These are phyloP conservation scores for Euschistus heros DNA, from an alignment of 1,140 invertebrate genomes.

Conservation along the genomic window DNA sequence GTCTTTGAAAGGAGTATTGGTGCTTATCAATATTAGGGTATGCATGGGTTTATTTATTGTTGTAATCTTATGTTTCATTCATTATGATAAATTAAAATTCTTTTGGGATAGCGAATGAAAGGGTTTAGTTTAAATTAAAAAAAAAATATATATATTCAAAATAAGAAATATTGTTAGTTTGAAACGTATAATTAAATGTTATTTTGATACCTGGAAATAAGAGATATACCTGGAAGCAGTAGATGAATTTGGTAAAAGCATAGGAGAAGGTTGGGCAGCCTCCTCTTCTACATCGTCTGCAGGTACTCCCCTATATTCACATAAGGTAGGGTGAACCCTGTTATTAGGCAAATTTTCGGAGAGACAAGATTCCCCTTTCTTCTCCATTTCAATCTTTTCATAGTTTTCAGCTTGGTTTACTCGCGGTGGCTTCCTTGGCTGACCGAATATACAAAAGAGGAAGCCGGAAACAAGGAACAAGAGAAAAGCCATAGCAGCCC, in stretches of 20 bases:
- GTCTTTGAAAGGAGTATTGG: too few relatives aligned
- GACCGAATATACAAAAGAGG: conserved; percentile 43
- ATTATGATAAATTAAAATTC: too few relatives aligned
- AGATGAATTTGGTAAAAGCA: not conserved
- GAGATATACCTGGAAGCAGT: not conserved
- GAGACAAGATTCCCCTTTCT: conserved; percentile 33
- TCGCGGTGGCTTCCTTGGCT: conserved; percentile 33
- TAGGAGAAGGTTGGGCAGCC: conserved; percentile 37
- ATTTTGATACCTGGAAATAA: too few relatives aligned
- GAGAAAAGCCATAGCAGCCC: conserved; percentile 45
- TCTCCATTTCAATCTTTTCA: conserved; percentile 63
- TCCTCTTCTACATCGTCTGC: conserved; percentile 40
- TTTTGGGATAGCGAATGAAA: too few relatives aligned
- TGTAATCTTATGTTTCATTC: too few relatives aligned
- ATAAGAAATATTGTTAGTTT: too few relatives aligned
- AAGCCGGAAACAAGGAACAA: conserved; percentile 46
- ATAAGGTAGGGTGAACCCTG: conserved; percentile 39
- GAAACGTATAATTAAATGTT: too few relatives aligned
- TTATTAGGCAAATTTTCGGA: conserved; percentile 10
- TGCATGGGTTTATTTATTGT: too few relatives aligned
- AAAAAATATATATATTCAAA: too few relatives aligned
- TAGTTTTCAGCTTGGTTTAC: conserved; percentile 43
- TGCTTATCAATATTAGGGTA: too few relatives aligned
- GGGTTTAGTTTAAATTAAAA: too few relatives aligned
- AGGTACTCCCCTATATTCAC: conserved; percentile 48